Percentiles rank a stretch among this genome's conserved stretches.
These are phyloP conservation scores for Heliconius sara DNA, from an alignment of 2,888 invertebrate species.

Conservation along the genomic window DNA sequence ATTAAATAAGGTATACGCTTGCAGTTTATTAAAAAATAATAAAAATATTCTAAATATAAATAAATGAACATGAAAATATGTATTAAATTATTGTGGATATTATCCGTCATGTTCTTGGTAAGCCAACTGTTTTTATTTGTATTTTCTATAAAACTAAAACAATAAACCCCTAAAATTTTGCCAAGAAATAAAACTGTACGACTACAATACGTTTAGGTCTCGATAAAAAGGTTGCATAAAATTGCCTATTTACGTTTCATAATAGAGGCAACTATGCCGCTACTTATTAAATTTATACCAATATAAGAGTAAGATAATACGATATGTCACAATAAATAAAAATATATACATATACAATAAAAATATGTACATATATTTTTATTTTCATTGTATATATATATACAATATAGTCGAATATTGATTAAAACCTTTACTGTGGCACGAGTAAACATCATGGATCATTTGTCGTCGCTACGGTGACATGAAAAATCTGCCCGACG, in stretches of 20 bases:
- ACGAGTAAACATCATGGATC: conserved; percentile 41
- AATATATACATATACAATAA: background rate
- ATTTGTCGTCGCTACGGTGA: conserved; percentile 37
- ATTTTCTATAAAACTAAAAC: too few relatives aligned
- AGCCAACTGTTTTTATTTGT: too few relatives aligned
- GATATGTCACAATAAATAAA: background rate
- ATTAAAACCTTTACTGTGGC: conserved; percentile 18
- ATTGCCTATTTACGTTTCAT: too few relatives aligned
- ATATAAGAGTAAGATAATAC: too few relatives aligned
- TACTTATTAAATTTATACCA: too few relatives aligned
- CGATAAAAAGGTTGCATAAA: too few relatives aligned
- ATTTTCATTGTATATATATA: too few relatives aligned
- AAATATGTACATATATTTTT: background rate
- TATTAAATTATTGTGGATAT: background rate
- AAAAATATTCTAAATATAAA: background rate
- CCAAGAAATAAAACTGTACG: too few relatives aligned
- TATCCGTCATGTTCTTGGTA: background rate
- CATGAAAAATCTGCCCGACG: conserved; percentile 47
- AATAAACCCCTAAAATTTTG: too few relatives aligned
- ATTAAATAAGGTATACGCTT: conserved; percentile 13
- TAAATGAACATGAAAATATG: background rate
- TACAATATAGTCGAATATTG: background rate
- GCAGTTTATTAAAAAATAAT: conserved; percentile 11
- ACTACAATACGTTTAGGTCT: too few relatives aligned
- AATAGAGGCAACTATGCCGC: too few relatives aligned